A percentile compares a stretch with the other conserved stretches of the same genome.
Conservation (phyloP, 2,797 vertebrate species). For the Chaetophractus vellerosus region DNA sequence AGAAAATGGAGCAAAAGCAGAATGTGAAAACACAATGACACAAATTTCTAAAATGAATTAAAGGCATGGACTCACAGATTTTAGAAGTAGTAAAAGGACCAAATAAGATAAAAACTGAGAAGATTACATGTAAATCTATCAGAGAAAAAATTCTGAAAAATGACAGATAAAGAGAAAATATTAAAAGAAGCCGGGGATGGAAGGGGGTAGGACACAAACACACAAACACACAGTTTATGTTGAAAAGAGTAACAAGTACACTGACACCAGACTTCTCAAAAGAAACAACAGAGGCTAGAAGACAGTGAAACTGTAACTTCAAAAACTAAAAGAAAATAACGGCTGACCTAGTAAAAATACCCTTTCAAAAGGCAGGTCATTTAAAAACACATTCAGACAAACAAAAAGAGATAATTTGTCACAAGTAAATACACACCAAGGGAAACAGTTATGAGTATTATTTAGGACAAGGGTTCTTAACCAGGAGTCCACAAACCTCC, state of each 20-base stretch:
- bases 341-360: neutral
- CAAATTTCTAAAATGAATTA: constrained; percentile 11
- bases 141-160: constrained; percentile 37
- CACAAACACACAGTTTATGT: neutral
- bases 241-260: neutral
- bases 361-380: neutral
- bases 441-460: constrained; percentile 1
- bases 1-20: neutral
- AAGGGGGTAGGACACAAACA: too few species aligned
- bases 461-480: neutral
- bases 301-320: neutral
- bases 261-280: neutral
- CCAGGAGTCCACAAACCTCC: too few species aligned
- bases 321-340: neutral
- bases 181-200: neutral
- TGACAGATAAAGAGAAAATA: neutral
- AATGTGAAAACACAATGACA: constrained; percentile 37
- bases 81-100: neutral
- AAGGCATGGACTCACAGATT: neutral
- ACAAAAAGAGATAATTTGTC: constrained; percentile 5
- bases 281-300: neutral
- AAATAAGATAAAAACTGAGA: constrained; percentile 45
- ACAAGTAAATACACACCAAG: constrained; percentile 27
- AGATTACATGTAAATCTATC: neutral
- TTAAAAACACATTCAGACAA: constrained; percentile 25